Conservation (phyloP, 2,113 vertebrate genomes). For the Myotis yumanensis region DNA sequence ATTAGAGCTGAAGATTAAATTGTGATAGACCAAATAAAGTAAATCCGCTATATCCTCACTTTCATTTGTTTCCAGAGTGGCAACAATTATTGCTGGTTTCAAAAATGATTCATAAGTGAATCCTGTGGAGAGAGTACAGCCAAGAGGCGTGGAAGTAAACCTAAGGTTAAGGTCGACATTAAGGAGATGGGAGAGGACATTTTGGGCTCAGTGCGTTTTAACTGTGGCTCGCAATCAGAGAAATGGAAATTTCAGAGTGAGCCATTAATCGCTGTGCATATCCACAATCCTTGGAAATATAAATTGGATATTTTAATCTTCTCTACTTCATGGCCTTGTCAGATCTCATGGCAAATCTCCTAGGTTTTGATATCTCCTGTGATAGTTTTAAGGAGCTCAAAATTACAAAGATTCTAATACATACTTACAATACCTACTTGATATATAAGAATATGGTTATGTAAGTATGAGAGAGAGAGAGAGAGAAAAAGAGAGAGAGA, state of each 20-base stretch:
- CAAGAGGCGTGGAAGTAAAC: not conserved
- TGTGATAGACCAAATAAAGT: constrained; percentile 60
- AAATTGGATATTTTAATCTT: not conserved
- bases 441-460: not conserved
- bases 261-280: not conserved
- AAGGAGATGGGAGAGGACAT: not conserved
- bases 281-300: not conserved
- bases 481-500: too few species aligned
- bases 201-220: not conserved
- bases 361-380: not conserved
- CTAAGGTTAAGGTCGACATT: not conserved
- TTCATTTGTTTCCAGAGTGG: constrained; percentile 46
- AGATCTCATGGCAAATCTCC: not conserved
- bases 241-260: constrained; percentile 8
- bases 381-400: not conserved
- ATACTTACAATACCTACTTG: not conserved
- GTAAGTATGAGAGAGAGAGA: too few species aligned
- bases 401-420: not conserved
- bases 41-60: constrained; percentile 29
- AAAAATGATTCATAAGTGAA: not conserved
- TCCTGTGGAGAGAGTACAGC: not conserved
- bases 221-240: not conserved
- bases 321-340: not conserved
- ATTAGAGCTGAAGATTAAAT: constrained; percentile 71
- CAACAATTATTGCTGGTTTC: not conserved